A percentile compares a stretch with the other conserved stretches of the same genome.
phyloP scores from a whole-genome alignment of 2,888 invertebrate species.

The Nemurella pictetii region DNA sequence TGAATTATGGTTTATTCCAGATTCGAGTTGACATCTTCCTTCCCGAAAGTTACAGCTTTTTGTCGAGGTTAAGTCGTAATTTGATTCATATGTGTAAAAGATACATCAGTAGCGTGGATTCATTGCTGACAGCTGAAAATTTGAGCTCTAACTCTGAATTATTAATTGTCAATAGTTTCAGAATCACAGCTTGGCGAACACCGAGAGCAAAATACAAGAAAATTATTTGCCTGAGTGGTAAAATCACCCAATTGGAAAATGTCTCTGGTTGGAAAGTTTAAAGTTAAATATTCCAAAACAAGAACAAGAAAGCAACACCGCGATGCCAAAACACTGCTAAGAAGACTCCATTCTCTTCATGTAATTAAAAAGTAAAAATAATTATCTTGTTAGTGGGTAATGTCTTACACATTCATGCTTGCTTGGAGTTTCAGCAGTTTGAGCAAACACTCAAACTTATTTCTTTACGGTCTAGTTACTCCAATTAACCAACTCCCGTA shows the following conservation, averaged over 20 bases:
- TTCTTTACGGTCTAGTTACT: constrained; percentile 10
- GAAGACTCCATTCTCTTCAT: not conserved
- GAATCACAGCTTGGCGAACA: too few relatives aligned
- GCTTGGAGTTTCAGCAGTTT: not conserved
- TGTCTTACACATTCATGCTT: not conserved
- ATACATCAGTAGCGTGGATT: not conserved
- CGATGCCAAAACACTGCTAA: not conserved
- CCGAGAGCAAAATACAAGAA: too few relatives aligned
- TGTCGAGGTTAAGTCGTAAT: too few relatives aligned
- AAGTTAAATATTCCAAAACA: not conserved
- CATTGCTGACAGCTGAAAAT: not conserved
- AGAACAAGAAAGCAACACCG: not conserved
- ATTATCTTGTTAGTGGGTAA: not conserved
- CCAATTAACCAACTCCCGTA: not conserved
- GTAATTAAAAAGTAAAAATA: not conserved
- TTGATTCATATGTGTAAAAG: not conserved
- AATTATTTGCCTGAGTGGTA: too few relatives aligned
- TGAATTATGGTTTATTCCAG: constrained; percentile 15
- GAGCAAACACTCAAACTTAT: not conserved
- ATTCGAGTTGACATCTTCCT: not conserved
- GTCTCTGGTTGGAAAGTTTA: not conserved
- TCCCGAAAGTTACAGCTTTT: too few relatives aligned
- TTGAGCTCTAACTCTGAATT: too few relatives aligned
- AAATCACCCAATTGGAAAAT: too few relatives aligned
- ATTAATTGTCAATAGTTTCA: too few relatives aligned